Evolutionary conservation across 1,140 invertebrate species (phyloP).

Genomic region (Drosophila simulans): DNA sequence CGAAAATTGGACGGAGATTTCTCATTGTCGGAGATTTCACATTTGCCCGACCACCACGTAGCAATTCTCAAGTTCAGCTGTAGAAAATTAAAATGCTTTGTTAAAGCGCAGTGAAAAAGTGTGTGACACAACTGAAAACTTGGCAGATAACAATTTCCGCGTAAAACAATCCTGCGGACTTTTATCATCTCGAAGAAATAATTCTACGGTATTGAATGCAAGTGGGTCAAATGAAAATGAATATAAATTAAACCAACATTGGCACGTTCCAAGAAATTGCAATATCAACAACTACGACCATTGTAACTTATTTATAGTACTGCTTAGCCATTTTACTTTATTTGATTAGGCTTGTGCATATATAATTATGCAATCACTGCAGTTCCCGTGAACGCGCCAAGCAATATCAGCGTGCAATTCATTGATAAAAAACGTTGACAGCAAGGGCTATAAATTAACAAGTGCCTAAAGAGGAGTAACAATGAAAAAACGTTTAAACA

Average conservation of each 20-base stretch:
- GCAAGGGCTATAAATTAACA: constrained; percentile 43
- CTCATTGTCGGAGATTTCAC: constrained; percentile 46
- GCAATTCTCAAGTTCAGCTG: constrained; percentile 38
- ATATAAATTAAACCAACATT: constrained; percentile 12
- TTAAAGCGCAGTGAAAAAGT: constrained; percentile 24
- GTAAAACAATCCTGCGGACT: neutral
- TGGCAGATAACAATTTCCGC: neutral
- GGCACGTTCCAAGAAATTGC: constrained; percentile 52
- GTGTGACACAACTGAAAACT: constrained; percentile 24
- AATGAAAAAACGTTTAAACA: neutral
- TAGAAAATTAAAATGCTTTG: constrained; percentile 26
- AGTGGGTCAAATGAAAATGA: constrained; percentile 59
- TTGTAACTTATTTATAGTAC: constrained; percentile 27
- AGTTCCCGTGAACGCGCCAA: constrained; percentile 32
- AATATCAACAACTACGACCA: constrained; percentile 26
- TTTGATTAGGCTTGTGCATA: constrained; percentile 34
- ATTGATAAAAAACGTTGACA: constrained; percentile 65
- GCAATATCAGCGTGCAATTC: constrained; percentile 45
- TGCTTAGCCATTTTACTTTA: constrained; percentile 37
- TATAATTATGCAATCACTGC: constrained; percentile 62
- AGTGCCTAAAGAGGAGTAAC: constrained; percentile 15
- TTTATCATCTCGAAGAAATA: neutral
- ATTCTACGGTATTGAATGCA: constrained; percentile 50
- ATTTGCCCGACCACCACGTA: constrained; percentile 43
- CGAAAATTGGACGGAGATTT: constrained; percentile 67